Base-by-base conservation (phyloP, 2,113 vertebrate species). In the Rhynchomys soricoides region DNA sequence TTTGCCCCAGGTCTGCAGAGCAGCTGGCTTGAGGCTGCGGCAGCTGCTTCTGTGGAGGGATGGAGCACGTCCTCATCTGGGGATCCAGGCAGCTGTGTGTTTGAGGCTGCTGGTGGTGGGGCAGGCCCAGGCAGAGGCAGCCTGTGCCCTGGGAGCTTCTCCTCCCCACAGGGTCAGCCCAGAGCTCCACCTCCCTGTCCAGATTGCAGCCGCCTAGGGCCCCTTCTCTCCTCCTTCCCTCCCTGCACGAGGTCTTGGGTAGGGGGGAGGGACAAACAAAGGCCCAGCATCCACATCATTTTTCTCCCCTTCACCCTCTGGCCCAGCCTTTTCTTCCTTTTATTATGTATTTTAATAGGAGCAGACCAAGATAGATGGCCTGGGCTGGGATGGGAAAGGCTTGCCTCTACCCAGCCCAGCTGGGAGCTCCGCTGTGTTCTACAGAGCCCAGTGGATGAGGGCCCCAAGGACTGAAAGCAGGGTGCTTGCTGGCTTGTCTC, bases 361-460 rank as follows among this genome's bases (percentile, higher is more conserved):
- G 95, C 87, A 91, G 97, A 97, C 94, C 95, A 97, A 98, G 98
- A 98, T 89, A 96, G 98, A 98, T 98, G 98, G 96, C 95, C 93
- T 94, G 83, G 89, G 1, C 73, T 9, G 78, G 89, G 66, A 92
- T 94, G 83, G 95, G 88, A 94, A 86, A 24, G 77, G 90, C 96
- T 79, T 93, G 95, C 92, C 96, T 94, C 92, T 82, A 12, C 55
- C 79, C 96, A 34, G 15, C 95, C 90, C 79, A 90, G 91, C 55
- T 48, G 0, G 1, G 50, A 68, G 79, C 86, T 70, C 74, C 7
- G 43, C 59, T 7, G 82, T 3, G 21, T 29, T 70, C 43, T 57
- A 26, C 0, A 15, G 34, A 40, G n/a, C 40, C 50, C 0, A 0
- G 81, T 59, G 9, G 81, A 66, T 93, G 96, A 97, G 96, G 96